Percentiles rank a stretch among this genome's conserved stretches.
Conservation (phyloP, 2,888 invertebrate species). For the Tipula lateralis region DNA sequence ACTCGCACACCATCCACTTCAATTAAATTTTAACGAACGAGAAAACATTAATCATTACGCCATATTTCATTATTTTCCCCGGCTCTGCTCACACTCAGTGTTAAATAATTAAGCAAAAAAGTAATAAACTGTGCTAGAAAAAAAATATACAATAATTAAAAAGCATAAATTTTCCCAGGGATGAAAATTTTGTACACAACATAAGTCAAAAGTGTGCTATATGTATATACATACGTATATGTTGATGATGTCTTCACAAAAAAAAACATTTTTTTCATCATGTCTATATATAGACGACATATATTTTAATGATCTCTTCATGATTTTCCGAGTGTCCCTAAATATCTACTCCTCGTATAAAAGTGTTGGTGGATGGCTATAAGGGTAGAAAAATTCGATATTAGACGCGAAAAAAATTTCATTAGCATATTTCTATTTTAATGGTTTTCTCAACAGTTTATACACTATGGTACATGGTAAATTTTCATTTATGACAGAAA, state of each 20-base stretch:
- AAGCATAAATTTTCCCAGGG: background rate
- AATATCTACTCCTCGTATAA: background rate
- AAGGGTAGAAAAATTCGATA: background rate
- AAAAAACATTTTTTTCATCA: background rate
- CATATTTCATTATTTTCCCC: background rate
- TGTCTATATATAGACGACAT: background rate
- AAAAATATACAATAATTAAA: background rate
- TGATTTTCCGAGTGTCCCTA: background rate
- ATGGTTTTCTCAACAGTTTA: background rate
- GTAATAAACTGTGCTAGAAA: background rate
- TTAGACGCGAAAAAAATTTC: background rate
- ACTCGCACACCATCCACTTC: background rate
- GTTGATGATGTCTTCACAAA: background rate
- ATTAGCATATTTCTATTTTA: background rate
- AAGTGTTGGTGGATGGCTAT: background rate
- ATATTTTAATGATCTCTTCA: background rate
- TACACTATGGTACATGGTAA: background rate
- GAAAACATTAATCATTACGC: conserved; percentile 1
- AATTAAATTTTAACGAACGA: background rate
- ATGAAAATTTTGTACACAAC: background rate
- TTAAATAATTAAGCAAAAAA: background rate
- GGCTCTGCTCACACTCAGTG: background rate
- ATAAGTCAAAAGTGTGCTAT: background rate
- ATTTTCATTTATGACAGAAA: background rate
- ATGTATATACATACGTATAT: too few relatives aligned